Percentiles rank a stretch among this genome's conserved stretches.
These are phyloP conservation scores for Chelon auratus DNA, from an alignment of 2,797 vertebrate species.

Conservation along the genomic window DNA sequence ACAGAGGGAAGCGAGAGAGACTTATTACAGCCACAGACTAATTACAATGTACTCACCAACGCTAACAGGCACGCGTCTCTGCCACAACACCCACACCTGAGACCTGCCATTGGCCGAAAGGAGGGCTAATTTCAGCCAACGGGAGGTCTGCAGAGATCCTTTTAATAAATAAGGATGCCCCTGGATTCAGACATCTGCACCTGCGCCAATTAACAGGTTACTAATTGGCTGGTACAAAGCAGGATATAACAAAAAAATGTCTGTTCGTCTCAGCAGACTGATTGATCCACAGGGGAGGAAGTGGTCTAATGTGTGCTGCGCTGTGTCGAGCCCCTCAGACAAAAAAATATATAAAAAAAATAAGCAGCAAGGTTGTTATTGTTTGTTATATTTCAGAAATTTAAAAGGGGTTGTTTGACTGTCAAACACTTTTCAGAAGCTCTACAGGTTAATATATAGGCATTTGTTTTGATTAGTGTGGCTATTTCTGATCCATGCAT, in stretches of 20 bases:
- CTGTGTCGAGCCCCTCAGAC: not conserved
- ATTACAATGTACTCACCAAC: slow-evolving; percentile 92
- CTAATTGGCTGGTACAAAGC: slow-evolving; percentile 77
- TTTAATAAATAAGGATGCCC: slow-evolving; percentile 84
- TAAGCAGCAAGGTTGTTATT: slow-evolving; percentile 11
- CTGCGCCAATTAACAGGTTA: slow-evolving; percentile 84
- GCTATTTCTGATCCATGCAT: too few species aligned
- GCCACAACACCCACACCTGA: slow-evolving; percentile 92
- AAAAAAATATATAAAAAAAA: not conserved
- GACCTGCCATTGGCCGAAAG: slow-evolving; percentile 87
- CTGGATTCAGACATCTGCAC: slow-evolving; percentile 78
- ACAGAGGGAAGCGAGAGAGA: slow-evolving; percentile 69
- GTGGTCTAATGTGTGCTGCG: slow-evolving; percentile 23
- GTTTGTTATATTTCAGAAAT: slow-evolving; percentile 13
- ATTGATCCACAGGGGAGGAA: slow-evolving; percentile 63
- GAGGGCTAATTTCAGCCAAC: slow-evolving; percentile 91
- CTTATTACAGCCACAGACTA: slow-evolving; percentile 92
- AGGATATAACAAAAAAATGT: slow-evolving; percentile 60
- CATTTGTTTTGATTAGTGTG: too few species aligned
- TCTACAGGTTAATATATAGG: too few species aligned
- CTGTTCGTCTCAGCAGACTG: slow-evolving; percentile 44
- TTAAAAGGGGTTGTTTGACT: not conserved
- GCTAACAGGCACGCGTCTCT: slow-evolving; percentile 91
- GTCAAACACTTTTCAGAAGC: not conserved
- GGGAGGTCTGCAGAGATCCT: slow-evolving; percentile 85